These are phyloP conservation scores for Acanthornis magna DNA, from an alignment of 2,797 vertebrate genomes.

Conservation along the genomic window DNA sequence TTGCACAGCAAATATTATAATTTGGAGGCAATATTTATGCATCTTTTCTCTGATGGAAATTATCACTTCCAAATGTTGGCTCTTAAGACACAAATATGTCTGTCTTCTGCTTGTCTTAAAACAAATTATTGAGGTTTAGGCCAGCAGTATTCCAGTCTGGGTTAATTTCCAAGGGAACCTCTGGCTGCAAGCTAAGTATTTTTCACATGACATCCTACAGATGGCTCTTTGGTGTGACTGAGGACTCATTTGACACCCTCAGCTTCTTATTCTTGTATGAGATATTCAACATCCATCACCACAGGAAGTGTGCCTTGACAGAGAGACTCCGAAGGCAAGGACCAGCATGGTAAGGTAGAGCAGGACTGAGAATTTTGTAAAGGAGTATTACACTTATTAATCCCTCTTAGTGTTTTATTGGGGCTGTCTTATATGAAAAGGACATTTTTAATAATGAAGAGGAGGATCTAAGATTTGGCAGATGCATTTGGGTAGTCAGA, in stretches of 20 bases:
- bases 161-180: neutral
- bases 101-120: neutral
- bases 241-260: neutral
- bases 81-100: neutral
- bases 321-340: neutral
- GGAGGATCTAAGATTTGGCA: neutral
- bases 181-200: neutral
- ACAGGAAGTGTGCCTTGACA: neutral
- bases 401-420: neutral
- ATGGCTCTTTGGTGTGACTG: neutral
- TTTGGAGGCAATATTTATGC: neutral
- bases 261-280: neutral
- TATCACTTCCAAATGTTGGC: neutral
- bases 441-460: neutral
- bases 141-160: neutral
- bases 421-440: neutral
- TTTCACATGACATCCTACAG: neutral
- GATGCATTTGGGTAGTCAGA: neutral
- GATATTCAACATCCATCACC: neutral
- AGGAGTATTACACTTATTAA: neutral
- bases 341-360: neutral
- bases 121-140: neutral
- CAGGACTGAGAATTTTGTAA: neutral
- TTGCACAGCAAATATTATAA: neutral
- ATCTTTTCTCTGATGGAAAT: neutral